Evolutionary conservation across 2,888 invertebrate species (phyloP).

Genomic region (Fabriciana adippe): DNA sequence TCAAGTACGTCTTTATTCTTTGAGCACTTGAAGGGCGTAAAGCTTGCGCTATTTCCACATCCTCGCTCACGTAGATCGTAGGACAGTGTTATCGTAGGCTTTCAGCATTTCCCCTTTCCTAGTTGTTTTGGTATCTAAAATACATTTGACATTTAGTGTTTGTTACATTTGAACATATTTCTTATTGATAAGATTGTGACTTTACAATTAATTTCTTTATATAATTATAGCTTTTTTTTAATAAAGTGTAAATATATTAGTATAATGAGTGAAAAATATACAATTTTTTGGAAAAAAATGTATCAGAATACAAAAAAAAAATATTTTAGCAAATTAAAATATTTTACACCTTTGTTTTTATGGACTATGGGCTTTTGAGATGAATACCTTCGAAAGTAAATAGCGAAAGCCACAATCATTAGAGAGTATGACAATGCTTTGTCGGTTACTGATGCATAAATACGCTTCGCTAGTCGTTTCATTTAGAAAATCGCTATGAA

Average conservation of each 20-base stretch:
- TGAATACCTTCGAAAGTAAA: background rate
- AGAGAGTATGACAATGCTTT: conserved; percentile 2
- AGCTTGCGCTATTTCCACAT: conserved; percentile 35
- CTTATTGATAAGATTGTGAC: too few species aligned
- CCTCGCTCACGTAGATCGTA: conserved; percentile 20
- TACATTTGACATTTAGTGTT: background rate
- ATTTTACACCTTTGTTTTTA: too few species aligned
- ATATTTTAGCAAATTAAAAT: too few species aligned
- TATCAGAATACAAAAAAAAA: too few species aligned
- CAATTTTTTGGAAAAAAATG: too few species aligned
- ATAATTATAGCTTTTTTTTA: too few species aligned
- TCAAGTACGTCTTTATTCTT: conserved; percentile 40
- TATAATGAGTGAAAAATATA: too few species aligned
- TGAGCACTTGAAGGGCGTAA: conserved; percentile 32
- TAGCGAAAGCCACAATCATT: background rate
- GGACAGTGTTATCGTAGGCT: conserved; percentile 31
- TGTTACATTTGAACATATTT: background rate
- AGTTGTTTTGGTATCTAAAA: background rate
- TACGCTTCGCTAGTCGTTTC: background rate
- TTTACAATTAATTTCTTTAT: too few species aligned
- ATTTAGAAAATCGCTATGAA: conserved; percentile 15
- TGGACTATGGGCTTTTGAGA: too few species aligned
- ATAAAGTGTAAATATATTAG: too few species aligned
- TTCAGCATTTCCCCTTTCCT: conserved; percentile 19
- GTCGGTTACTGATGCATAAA: conserved; percentile 13